These are phyloP conservation scores for Polydrusus pterygomalis DNA, from an alignment of 2,888 invertebrate species.

Conservation along the genomic window DNA sequence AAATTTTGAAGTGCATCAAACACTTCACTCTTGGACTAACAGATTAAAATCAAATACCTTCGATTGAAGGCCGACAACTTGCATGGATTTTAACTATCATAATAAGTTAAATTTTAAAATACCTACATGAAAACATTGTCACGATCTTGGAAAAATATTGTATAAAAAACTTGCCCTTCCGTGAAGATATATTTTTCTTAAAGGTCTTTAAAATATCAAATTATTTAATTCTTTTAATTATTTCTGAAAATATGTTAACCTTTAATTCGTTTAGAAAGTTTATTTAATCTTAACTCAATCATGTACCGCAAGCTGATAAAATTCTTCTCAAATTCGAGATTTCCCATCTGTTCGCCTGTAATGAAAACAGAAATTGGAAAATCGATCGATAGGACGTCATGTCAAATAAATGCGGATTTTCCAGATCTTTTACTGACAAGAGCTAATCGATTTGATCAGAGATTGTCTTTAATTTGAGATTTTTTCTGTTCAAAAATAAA, in stretches of 20 bases:
- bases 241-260: background rate
- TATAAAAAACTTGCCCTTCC: too few relatives aligned
- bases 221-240: too few relatives aligned
- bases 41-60: too few relatives aligned
- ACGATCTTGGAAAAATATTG: too few relatives aligned
- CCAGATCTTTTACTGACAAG: background rate
- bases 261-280: conserved; percentile 12
- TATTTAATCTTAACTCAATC: conserved; percentile 37
- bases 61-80: too few relatives aligned
- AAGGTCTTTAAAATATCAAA: too few relatives aligned
- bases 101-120: too few relatives aligned
- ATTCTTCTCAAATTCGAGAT: conserved; percentile 34
- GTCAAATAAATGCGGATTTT: conserved; percentile 13
- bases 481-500: background rate
- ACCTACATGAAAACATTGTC: too few relatives aligned
- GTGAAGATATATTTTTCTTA: too few relatives aligned
- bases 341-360: conserved; percentile 28
- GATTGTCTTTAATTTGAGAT: background rate
- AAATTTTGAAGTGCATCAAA: too few relatives aligned
- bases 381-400: conserved; percentile 8
- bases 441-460: conserved; percentile 1
- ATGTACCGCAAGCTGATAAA: conserved; percentile 36
- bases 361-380: conserved; percentile 19
- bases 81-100: too few relatives aligned
- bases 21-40: too few relatives aligned